These are phyloP conservation scores for Tridacna crocea DNA, from an alignment of 2,888 invertebrate species.

Conservation along the genomic window DNA sequence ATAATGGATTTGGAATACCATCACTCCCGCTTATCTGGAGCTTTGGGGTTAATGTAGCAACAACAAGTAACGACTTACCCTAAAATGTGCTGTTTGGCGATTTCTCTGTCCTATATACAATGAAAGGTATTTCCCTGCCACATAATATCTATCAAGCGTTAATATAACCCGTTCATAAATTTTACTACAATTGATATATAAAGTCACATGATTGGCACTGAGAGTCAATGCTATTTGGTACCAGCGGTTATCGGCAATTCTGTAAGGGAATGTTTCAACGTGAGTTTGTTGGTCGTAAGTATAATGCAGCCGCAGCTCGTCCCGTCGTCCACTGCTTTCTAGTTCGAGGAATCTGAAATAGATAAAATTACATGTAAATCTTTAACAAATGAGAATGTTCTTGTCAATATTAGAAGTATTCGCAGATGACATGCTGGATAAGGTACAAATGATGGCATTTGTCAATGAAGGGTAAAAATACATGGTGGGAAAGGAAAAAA, in stretches of 20 bases:
- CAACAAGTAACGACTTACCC: constrained; percentile 87
- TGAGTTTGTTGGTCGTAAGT: constrained; percentile 76
- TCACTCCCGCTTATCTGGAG: no score
- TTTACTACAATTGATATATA: constrained; percentile 94
- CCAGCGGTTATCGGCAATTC: constrained; percentile 94
- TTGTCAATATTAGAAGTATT: no score
- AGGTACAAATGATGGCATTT: no score
- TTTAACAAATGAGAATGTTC: no score
- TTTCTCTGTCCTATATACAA: constrained; percentile 95
- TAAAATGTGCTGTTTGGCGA: constrained; percentile 93
- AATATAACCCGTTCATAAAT: constrained; percentile 91
- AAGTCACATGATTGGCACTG: constrained; percentile 91
- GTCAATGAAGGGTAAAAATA: no score
- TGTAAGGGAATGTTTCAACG: constrained; percentile 94
- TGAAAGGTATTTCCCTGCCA: constrained; percentile 68
- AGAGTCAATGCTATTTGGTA: constrained; percentile 93
- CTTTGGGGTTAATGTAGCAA: not conserved
- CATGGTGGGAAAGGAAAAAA: no score
- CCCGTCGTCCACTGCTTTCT: constrained; percentile 94
- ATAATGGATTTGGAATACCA: no score
- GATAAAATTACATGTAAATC: constrained; percentile 71
- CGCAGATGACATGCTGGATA: no score
- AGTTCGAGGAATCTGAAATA: constrained; percentile 93
- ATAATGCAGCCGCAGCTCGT: constrained; percentile 87
- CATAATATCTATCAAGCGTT: constrained; percentile 88